Conservation (phyloP, 2,797 vertebrate species). For the Otus scops region DNA sequence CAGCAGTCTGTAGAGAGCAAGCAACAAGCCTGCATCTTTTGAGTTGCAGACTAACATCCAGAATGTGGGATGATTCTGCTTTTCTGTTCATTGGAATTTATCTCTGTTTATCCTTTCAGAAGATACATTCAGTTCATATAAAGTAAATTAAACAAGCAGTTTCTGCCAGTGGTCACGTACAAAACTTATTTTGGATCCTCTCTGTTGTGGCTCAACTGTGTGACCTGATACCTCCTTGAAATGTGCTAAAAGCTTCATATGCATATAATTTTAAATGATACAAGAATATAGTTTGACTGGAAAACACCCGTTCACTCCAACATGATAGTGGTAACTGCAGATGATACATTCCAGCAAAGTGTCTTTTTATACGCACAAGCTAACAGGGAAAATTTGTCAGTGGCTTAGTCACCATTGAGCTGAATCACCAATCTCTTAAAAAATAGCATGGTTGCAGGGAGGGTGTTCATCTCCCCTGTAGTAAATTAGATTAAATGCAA, state of each 20-base stretch:
- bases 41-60: background rate
- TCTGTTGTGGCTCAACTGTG: background rate
- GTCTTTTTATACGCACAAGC: slow-evolving; percentile 25
- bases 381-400: slow-evolving; percentile 27
- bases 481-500: slow-evolving; percentile 18
- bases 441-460: background rate
- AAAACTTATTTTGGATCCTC: background rate
- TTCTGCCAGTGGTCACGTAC: background rate
- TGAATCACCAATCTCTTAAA: slow-evolving; percentile 42
- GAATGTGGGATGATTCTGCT: background rate
- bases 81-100: background rate
- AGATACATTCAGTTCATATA: background rate
- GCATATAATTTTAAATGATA: background rate
- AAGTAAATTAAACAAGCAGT: background rate
- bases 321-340: background rate
- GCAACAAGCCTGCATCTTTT: background rate
- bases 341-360: background rate
- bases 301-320: background rate
- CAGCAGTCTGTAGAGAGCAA: background rate
- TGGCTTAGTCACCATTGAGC: slow-evolving; percentile 35
- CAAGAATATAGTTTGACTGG: background rate
- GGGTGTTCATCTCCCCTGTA: background rate
- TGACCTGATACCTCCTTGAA: background rate
- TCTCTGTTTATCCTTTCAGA: background rate
- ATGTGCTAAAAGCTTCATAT: background rate